Evolutionary conservation across 2,888 invertebrate genomes (phyloP).

Genomic region (Protophormia terraenovae): DNA sequence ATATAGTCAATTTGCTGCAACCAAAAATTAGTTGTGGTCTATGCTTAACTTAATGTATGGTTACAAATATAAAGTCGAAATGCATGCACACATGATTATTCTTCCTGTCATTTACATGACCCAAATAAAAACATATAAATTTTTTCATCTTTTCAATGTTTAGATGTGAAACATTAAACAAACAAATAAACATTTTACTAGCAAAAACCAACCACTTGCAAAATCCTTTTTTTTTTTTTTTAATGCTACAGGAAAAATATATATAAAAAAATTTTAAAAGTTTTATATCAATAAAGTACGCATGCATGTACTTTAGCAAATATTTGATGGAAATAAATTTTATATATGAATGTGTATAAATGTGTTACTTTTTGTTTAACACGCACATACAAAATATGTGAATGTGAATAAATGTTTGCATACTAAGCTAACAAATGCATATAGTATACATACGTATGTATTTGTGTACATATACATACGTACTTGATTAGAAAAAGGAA

Average conservation of each 20-base stretch:
- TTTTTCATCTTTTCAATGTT: not conserved
- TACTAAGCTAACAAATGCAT: not conserved
- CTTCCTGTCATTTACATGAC: conserved; percentile 15
- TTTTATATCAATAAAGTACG: conserved; percentile 11
- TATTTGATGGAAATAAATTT: conserved; percentile 10
- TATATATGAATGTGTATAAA: not conserved
- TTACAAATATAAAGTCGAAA: not conserved
- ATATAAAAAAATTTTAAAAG: not conserved
- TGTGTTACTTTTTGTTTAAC: not conserved
- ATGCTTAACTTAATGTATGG: not conserved
- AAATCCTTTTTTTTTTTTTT: no score
- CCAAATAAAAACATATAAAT: conserved; percentile 14
- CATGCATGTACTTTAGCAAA: not conserved
- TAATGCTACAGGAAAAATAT: not conserved
- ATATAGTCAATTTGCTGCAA: not conserved
- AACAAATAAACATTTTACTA: conserved; percentile 28
- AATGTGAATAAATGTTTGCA: not conserved
- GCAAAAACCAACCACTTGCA: not conserved
- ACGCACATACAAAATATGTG: not conserved
- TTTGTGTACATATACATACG: not conserved
- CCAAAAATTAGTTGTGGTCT: conserved; percentile 35
- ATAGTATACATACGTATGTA: not conserved
- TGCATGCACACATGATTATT: not conserved
- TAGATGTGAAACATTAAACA: conserved; percentile 16
- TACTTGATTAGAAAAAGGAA: not conserved